These are phyloP conservation scores for Drosophila paracracens DNA, from an alignment of 2,888 invertebrate genomes.

Conservation along the genomic window DNA sequence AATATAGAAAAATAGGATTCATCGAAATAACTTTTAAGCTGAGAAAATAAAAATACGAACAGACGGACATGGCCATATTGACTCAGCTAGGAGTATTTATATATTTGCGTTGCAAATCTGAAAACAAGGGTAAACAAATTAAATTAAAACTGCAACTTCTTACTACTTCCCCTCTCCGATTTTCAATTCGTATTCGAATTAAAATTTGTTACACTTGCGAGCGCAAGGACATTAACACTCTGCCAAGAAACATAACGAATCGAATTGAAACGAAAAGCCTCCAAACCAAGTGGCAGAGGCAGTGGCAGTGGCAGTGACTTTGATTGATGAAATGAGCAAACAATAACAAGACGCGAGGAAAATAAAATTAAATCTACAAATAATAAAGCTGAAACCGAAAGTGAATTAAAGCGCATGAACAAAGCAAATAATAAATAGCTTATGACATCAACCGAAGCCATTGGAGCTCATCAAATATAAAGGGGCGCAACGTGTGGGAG, in stretches of 20 bases:
- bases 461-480: constrained; percentile 45
- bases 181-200: constrained; percentile 23
- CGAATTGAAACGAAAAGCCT: constrained; percentile 12
- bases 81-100: too few relatives aligned
- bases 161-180: neutral
- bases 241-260: constrained; percentile 39
- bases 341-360: constrained; percentile 42
- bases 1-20: neutral
- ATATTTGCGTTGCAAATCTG: neutral
- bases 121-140: neutral
- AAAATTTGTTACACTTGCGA: constrained; percentile 52
- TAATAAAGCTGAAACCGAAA: constrained; percentile 56
- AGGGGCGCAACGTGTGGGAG: constrained; percentile 9
- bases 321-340: constrained; percentile 65
- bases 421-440: constrained; percentile 61
- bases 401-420: constrained; percentile 62
- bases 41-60: neutral
- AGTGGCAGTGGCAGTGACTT: constrained; percentile 48
- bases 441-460: constrained; percentile 63
- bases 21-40: too few relatives aligned
- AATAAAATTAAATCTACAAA: constrained; percentile 37
- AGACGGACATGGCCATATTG: too few relatives aligned
- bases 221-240: constrained; percentile 57
- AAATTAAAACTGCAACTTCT: neutral
- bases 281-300: constrained; percentile 11